phyloP scores from a whole-genome alignment of 2,888 invertebrate genomes.

The Mystacides longicornis region DNA sequence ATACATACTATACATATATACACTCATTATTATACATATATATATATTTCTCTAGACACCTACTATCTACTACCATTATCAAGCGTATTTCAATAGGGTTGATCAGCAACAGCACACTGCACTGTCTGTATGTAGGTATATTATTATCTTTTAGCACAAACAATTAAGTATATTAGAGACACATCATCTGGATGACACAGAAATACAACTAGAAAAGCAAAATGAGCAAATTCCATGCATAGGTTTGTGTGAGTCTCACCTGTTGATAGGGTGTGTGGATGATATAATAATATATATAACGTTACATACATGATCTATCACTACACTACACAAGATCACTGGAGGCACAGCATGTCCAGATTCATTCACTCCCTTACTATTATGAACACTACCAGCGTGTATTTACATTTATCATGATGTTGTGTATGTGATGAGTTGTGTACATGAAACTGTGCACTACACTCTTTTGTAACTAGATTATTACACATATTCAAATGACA shows the following conservation, averaged over 20 bases:
- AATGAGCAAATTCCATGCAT: slow-evolving; percentile 25
- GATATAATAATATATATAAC: no score
- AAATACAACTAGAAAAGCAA: slow-evolving; percentile 12
- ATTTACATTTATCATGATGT: no score
- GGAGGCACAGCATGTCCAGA: no score
- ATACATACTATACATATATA: slow-evolving; percentile 12
- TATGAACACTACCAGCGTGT: no score
- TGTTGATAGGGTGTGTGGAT: background rate
- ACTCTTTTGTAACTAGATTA: no score
- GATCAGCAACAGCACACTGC: slow-evolving; percentile 31
- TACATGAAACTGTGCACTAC: no score
- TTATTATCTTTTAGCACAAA: background rate
- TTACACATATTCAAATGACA: no score
- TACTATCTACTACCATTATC: slow-evolving; percentile 14
- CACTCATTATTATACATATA: background rate
- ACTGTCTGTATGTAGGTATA: slow-evolving; percentile 19
- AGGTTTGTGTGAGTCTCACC: slow-evolving; percentile 3
- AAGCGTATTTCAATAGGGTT: slow-evolving; percentile 46
- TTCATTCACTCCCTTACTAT: no score
- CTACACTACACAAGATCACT: no score
- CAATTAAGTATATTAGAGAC: background rate
- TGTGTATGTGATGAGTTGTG: no score
- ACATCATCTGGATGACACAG: background rate
- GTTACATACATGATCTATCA: no score
- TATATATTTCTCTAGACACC: background rate